Evolutionary conservation across 1,140 invertebrate species (phyloP).

Genomic region (Bradysia coprophila): DNA sequence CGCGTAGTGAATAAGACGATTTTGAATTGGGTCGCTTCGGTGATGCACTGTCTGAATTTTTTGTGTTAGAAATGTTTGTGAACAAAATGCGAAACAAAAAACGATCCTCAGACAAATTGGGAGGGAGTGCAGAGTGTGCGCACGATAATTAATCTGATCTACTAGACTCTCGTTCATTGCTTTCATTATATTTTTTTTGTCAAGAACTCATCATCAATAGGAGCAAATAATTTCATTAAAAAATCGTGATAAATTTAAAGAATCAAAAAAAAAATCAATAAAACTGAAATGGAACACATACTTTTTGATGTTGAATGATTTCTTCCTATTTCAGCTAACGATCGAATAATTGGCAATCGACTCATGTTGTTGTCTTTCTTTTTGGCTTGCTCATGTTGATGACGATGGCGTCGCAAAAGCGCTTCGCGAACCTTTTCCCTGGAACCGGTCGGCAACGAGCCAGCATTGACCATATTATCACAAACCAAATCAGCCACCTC

Average conservation of each 20-base stretch:
- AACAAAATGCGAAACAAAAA: no score
- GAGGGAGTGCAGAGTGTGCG: no score
- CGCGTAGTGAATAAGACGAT: conserved; percentile 14
- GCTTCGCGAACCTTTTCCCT: conserved; percentile 74
- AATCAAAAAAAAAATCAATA: not conserved
- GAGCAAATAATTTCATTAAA: no score
- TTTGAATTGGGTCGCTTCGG: no score
- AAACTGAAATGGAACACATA: conserved; percentile 37
- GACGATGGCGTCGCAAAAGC: conserved; percentile 76
- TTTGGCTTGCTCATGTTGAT: conserved; percentile 72
- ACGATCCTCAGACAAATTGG: no score
- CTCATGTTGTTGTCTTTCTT: conserved; percentile 60
- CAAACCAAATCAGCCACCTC: conserved; percentile 79
- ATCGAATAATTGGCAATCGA: conserved; percentile 82
- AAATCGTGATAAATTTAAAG: no score
- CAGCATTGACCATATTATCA: conserved; percentile 77
- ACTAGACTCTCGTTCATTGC: no score
- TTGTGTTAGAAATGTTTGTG: no score
- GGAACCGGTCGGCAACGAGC: conserved; percentile 49
- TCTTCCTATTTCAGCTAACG: conserved; percentile 88
- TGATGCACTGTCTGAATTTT: no score
- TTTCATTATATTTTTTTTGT: no score
- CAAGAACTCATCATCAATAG: no score
- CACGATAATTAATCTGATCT: no score
- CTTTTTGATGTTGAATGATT: conserved; percentile 92